phyloP scores from a whole-genome alignment of 2,113 vertebrate genomes.

The Oenanthe melanoleuca region DNA sequence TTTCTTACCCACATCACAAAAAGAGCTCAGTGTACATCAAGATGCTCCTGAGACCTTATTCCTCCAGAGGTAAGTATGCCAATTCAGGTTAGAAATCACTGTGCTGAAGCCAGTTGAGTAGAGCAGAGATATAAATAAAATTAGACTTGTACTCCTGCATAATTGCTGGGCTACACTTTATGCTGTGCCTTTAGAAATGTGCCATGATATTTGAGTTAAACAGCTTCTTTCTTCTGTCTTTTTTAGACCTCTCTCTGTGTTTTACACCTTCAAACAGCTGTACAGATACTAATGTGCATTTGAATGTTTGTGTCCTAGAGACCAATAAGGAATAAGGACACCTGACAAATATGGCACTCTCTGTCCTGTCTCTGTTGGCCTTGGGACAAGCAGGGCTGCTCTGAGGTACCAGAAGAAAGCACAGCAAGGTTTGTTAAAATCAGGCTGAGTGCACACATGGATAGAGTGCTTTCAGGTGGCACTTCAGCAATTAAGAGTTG shows the following conservation, averaged over 20 bases:
- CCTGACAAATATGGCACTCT: conserved; percentile 19
- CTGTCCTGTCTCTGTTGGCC: conserved; percentile 12
- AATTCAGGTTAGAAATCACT: background rate
- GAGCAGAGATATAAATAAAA: background rate
- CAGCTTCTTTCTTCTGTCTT: background rate
- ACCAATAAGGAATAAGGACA: conserved; percentile 47
- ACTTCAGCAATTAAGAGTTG: background rate
- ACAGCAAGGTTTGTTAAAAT: conserved; percentile 37
- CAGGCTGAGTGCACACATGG: conserved; percentile 20
- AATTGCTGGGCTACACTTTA: background rate
- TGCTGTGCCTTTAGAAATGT: background rate
- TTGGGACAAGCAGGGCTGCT: conserved; percentile 45
- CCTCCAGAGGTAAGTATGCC: background rate
- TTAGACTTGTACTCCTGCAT: background rate
- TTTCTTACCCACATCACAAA: background rate
- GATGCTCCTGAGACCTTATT: background rate
- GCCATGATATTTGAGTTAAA: background rate
- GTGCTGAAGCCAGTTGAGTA: background rate
- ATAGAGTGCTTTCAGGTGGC: conserved; percentile 52
- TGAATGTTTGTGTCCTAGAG: conserved; percentile 24
- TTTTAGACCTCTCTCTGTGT: background rate
- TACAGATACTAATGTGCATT: background rate
- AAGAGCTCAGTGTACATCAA: background rate
- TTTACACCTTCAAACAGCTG: background rate
- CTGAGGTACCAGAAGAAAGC: conserved; percentile 51